These are phyloP conservation scores for Drosophila neocordata DNA, from an alignment of 1,140 invertebrate genomes.

Conservation along the genomic window DNA sequence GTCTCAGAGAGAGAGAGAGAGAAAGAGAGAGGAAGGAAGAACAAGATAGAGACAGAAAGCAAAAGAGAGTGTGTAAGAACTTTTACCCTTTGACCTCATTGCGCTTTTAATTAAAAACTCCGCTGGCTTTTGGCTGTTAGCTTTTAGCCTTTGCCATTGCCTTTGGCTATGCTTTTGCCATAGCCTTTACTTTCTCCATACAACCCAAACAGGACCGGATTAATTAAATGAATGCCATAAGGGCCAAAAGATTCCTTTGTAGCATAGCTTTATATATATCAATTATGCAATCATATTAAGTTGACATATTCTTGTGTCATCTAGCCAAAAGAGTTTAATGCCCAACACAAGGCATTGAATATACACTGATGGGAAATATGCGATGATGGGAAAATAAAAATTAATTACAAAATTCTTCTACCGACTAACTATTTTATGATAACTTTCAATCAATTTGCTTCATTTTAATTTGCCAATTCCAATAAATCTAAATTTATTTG, in stretches of 20 bases:
- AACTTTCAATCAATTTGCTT: no score
- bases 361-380: no score
- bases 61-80: not conserved
- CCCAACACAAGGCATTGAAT: no score
- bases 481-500: no score
- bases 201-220: not conserved
- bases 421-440: no score
- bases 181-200: constrained; percentile 35
- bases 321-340: no score
- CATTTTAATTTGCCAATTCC: no score
- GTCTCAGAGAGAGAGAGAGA: not conserved
- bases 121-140: constrained; percentile 31
- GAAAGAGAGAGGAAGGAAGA: not conserved
- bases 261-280: not conserved
- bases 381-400: no score
- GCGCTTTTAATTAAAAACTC: constrained; percentile 53
- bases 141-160: constrained; percentile 38
- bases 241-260: not conserved
- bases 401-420: no score
- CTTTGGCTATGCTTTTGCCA: constrained; percentile 46
- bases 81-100: constrained; percentile 48
- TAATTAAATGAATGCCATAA: not conserved
- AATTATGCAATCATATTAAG: not conserved
- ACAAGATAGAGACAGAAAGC: not conserved
- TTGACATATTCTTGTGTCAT: not conserved